phyloP scores from a whole-genome alignment of 2,113 vertebrate genomes.

The Onychostruthus taczanowskii region DNA sequence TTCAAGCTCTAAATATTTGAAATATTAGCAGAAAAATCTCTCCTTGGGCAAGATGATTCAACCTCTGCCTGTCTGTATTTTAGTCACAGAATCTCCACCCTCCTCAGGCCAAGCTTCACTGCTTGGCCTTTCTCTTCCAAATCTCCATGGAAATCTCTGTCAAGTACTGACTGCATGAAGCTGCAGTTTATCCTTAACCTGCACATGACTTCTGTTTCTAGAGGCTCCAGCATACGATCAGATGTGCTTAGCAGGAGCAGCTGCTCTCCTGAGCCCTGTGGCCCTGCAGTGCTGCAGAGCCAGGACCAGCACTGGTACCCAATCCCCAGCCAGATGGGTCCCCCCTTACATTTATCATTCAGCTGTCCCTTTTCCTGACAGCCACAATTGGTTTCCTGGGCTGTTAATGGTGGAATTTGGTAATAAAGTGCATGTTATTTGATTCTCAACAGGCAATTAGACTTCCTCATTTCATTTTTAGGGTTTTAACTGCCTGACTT shows the following conservation, averaged over 20 bases:
- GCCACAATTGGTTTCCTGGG: neutral
- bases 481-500: slow-evolving; percentile 38
- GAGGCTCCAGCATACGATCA: accelerated
- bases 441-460: slow-evolving; percentile 46
- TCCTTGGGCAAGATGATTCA: neutral
- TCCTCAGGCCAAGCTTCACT: neutral
- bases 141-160: neutral
- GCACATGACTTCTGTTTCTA: neutral
- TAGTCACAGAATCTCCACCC: neutral
- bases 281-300: neutral
- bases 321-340: accelerated
- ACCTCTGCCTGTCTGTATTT: neutral
- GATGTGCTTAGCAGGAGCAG: accelerated
- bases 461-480: slow-evolving; percentile 36
- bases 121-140: neutral
- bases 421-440: slow-evolving; percentile 37
- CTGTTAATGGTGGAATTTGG: slow-evolving; percentile 5
- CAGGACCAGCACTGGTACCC: neutral
- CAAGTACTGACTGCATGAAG: neutral
- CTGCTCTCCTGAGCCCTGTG: neutral
- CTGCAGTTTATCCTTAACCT: neutral
- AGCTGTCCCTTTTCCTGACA: neutral
- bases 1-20: neutral
- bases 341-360: neutral
- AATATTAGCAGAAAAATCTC: neutral